Evolutionary conservation across 2,113 vertebrate species (phyloP), one percentile per base, ranked within the genome.

Genomic region (Halichoeres trimaculatus): DNA sequence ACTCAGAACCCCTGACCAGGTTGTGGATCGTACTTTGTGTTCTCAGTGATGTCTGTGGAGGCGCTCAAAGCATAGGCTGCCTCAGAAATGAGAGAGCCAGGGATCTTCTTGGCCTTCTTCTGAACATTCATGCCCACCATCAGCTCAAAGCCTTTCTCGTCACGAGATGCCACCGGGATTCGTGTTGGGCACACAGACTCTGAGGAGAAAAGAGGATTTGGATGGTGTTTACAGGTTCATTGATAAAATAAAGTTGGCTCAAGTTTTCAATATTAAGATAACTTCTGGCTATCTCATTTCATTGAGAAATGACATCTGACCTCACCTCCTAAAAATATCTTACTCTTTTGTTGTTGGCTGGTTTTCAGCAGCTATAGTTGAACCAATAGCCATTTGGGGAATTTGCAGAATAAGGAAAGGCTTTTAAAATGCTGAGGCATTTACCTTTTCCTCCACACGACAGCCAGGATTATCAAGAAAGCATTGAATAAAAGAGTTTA

Each of bases 71-170:
- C 62, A 20, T 90, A 95, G 22, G 94, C 94, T 10, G 66, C 41
- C 85, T 93, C 89, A 1, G 94, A 92, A 10, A 51, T 62, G 62
- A 95, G 83, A 13, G 94, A 95, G 55, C 94, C 94, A 0, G 59
- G 47, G 59, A 89, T 90, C 89, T 89, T 87, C 81, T 88, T 84
- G 16, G 90, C 90, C 79, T 94, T 95, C 38, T 10, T 76, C 43
- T 88, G 78, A 72, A 95, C 91, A 23, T 93, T 95, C 90, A 95
- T 89, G 34, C 94, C 94, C 65, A 93, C 3, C 68, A 95, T 84
- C 82, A 95, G 85, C 85, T 95, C 94, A 58, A 95, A 95, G 54
- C 94, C 94, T 64, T 94, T 95, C 80, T 95, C 94, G 71, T 95
- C 94, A 20, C 94, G 90, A 10, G 94, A 94, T 1, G 93, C 93